Conservation (phyloP, 2,113 vertebrate species). For the Lophotis ruficrista region DNA sequence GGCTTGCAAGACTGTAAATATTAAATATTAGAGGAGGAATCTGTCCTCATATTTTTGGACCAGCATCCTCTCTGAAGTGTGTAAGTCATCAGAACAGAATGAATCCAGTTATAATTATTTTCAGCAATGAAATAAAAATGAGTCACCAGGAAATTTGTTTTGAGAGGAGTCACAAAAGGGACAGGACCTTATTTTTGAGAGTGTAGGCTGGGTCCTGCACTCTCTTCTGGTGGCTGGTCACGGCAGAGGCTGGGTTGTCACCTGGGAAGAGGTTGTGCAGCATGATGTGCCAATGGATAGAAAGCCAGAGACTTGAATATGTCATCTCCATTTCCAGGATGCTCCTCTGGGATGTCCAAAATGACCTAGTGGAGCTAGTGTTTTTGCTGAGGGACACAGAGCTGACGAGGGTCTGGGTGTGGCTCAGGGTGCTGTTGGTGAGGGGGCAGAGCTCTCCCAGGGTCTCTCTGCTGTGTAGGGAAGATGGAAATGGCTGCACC, state of each 20-base stretch:
- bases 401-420: neutral
- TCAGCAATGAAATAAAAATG: neutral
- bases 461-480: neutral
- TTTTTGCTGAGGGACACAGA: neutral
- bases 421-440: neutral
- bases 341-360: neutral
- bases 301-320: neutral
- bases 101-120: neutral
- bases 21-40: neutral
- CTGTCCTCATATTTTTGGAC: neutral
- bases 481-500: neutral
- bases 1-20: neutral
- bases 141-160: neutral
- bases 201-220: neutral
- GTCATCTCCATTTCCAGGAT: neutral
- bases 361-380: neutral
- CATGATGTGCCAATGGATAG: neutral
- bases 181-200: neutral
- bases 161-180: neutral
- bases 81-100: slow-evolving; percentile 26
- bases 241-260: neutral
- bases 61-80: neutral
- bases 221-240: neutral
- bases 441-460: neutral
- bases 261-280: neutral